A percentile compares a stretch with the other conserved stretches of the same genome.
Evolutionary conservation across 2,888 invertebrate species (phyloP).

Genomic region (Drosophila lutescens): DNA sequence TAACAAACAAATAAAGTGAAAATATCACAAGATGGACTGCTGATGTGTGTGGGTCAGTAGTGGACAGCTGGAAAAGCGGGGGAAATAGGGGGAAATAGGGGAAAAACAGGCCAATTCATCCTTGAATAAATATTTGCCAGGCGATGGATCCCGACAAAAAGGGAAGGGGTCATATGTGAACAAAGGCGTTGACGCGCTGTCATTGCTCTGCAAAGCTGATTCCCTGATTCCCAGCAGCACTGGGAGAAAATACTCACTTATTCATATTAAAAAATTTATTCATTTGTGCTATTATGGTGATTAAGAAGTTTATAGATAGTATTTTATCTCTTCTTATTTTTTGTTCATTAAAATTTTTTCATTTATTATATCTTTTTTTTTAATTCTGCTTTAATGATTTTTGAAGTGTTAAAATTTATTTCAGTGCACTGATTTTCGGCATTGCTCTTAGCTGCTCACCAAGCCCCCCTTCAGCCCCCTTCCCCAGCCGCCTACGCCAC

Average conservation of each 20-base stretch:
- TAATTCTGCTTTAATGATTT: too few relatives aligned
- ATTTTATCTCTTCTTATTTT: too few relatives aligned
- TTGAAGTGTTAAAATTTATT: neutral
- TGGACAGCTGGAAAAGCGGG: slow-evolving; percentile 1
- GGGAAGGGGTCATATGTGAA: slow-evolving; percentile 39
- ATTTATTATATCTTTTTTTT: neutral
- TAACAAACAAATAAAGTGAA: slow-evolving; percentile 27
- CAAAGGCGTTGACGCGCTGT: slow-evolving; percentile 30
- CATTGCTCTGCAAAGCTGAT: slow-evolving; percentile 21
- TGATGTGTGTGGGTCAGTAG: slow-evolving; percentile 31
- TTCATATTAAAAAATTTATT: too few relatives aligned
- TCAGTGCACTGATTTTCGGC: neutral
- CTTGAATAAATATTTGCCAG: slow-evolving; percentile 66
- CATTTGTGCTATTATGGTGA: too few relatives aligned
- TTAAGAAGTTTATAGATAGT: too few relatives aligned
- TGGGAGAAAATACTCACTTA: neutral
- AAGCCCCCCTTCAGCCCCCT: neutral
- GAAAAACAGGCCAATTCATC: slow-evolving; percentile 36
- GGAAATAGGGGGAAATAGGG: neutral
- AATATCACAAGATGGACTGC: slow-evolving; percentile 1
- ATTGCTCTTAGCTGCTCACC: neutral
- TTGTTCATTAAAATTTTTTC: too few relatives aligned
- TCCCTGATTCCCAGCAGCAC: slow-evolving; percentile 11
- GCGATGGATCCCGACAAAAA: slow-evolving; percentile 24
- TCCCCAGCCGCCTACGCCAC: neutral